phyloP scores from a whole-genome alignment of 2,113 vertebrate species.

The Albula glossodonta region DNA sequence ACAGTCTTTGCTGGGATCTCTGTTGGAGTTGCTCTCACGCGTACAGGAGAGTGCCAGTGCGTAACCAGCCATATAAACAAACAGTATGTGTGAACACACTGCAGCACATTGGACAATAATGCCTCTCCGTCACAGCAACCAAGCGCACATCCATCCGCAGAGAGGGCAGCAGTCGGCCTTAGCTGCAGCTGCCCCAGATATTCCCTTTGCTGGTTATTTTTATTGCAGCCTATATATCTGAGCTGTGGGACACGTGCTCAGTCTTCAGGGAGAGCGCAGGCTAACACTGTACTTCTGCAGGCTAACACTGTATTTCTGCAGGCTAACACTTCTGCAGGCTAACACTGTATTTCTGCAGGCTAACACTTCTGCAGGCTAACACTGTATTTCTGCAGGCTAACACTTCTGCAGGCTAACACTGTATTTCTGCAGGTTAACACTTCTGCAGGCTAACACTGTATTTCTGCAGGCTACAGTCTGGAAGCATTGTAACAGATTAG shows the following conservation, averaged over 20 bases:
- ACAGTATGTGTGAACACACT: background rate
- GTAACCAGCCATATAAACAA: background rate
- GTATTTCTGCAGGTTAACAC: no score
- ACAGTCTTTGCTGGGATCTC: background rate
- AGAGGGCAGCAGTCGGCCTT: background rate
- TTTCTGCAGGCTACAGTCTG: no score
- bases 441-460: no score
- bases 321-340: no score
- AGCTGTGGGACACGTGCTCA: background rate
- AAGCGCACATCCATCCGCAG: background rate
- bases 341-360: no score
- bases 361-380: no score
- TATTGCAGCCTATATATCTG: constrained; percentile 30
- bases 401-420: background rate
- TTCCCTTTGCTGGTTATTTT: constrained; percentile 19
- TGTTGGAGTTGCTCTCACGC: background rate
- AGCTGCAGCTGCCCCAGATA: background rate
- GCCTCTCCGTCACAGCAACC: background rate
- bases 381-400: no score
- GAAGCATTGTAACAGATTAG: no score
- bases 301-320: no score
- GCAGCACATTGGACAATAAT: background rate
- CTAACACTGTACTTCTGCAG: background rate
- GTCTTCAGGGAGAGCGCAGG: background rate
- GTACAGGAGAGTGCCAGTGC: background rate